These are phyloP conservation scores for Nannobrachium achirus DNA, from an alignment of 2,113 vertebrate species.

Conservation along the genomic window DNA sequence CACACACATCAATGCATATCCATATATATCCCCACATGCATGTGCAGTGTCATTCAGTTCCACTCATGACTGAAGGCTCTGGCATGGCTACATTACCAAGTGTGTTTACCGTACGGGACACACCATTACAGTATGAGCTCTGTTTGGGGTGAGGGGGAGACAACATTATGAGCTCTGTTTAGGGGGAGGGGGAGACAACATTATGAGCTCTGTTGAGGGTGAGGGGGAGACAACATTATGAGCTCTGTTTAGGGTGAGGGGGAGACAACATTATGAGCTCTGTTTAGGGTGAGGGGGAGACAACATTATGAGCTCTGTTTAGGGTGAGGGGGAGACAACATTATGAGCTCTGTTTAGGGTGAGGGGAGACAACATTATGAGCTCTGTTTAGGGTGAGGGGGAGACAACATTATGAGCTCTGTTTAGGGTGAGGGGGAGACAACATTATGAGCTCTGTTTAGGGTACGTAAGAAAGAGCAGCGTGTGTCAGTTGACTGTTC, in stretches of 20 bases:
- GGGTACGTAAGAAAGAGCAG: constrained; percentile 38
- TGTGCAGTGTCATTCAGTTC: constrained; percentile 39
- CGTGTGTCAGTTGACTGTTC: constrained; percentile 12
- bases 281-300: constrained; percentile 38
- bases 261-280: constrained; percentile 60
- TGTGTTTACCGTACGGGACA: constrained; percentile 25
- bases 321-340: constrained; percentile 52
- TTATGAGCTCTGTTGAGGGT: constrained; percentile 54
- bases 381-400: constrained; percentile 43
- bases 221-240: too few species aligned
- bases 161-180: constrained; percentile 11
- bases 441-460: constrained; percentile 61
- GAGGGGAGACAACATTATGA: too few species aligned
- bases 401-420: too few species aligned
- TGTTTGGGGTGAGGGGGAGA: constrained; percentile 45
- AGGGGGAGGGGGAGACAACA: constrained; percentile 53
- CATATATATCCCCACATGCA: not conserved
- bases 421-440: constrained; percentile 8
- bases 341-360: constrained; percentile 54
- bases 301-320: constrained; percentile 62
- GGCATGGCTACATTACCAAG: constrained; percentile 63
- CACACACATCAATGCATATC: not conserved
- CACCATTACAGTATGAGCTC: constrained; percentile 55
- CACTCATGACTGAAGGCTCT: constrained; percentile 32
- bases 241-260: too few species aligned